phyloP scores from a whole-genome alignment of 2,113 vertebrate genomes.

The Shinisaurus crocodilurus region DNA sequence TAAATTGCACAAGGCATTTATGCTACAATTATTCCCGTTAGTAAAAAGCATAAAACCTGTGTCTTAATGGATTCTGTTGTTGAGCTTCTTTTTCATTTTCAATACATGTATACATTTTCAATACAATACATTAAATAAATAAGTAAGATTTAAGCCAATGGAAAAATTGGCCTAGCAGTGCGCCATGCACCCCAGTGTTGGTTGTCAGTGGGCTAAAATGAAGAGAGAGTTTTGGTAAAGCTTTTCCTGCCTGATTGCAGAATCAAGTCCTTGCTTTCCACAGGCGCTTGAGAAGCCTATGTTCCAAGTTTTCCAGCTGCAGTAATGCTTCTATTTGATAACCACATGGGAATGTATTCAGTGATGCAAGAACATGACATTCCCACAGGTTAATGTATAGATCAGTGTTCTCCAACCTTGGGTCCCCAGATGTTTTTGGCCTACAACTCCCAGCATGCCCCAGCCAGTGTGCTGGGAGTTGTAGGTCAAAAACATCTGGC shows the following conservation, averaged over 20 bases:
- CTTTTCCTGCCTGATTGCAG: neutral
- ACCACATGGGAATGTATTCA: too few relatives aligned
- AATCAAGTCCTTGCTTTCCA: neutral
- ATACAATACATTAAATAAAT: neutral
- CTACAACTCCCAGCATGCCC: too few relatives aligned
- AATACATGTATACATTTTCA: too few relatives aligned
- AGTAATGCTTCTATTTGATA: too few relatives aligned
- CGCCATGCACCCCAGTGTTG: neutral
- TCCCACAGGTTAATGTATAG: too few relatives aligned
- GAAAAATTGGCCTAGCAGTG: neutral
- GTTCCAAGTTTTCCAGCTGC: too few relatives aligned
- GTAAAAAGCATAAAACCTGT: neutral
- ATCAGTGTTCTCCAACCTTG: too few relatives aligned
- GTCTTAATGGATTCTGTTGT: neutral
- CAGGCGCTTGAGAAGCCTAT: too few relatives aligned
- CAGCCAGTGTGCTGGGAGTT: too few relatives aligned
- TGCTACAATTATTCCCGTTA: neutral
- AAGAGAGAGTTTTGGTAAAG: neutral
- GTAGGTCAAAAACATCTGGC: too few relatives aligned
- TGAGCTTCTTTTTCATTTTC: neutral
- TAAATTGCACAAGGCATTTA: neutral
- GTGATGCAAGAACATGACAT: too few relatives aligned
- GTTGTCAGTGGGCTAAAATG: neutral
- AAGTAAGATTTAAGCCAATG: neutral
- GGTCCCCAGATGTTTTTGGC: too few relatives aligned